A percentile compares a stretch with the other conserved stretches of the same genome.
Conservation (phyloP, 2,113 vertebrate genomes). For the Pomatostomus ruficeps region DNA sequence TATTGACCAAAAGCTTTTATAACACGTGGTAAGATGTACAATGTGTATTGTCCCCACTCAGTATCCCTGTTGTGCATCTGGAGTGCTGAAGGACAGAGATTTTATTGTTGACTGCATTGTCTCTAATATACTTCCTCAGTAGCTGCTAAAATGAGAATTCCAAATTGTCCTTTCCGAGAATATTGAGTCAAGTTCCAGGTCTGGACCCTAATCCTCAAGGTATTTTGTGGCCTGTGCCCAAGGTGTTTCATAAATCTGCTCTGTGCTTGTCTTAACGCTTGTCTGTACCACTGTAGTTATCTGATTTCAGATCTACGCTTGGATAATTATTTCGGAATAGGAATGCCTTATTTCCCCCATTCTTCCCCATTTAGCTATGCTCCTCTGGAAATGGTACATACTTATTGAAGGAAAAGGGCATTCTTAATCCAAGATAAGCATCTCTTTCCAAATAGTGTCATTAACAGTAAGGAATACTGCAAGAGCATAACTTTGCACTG, state of each 20-base stretch:
- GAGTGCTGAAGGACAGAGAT: slow-evolving; percentile 52
- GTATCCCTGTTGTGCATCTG: not conserved
- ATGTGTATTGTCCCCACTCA: not conserved
- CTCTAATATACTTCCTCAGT: not conserved
- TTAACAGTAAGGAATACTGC: not conserved
- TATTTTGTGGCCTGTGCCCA: slow-evolving; percentile 9
- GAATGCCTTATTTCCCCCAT: not conserved
- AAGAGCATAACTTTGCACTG: not conserved
- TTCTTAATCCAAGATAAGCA: not conserved
- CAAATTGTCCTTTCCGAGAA: not conserved
- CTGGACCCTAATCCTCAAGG: slow-evolving; percentile 10
- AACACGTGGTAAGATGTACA: not conserved
- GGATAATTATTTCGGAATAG: not conserved
- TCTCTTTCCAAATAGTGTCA: not conserved
- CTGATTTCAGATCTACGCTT: not conserved
- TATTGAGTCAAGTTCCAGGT: slow-evolving; percentile 13
- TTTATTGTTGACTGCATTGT: not conserved
- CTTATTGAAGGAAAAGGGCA: not conserved
- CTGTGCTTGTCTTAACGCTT: not conserved
- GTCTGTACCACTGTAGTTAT: not conserved
- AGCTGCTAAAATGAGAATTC: not conserved
- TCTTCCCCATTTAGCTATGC: not conserved
- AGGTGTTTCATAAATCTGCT: not conserved
- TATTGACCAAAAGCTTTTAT: not conserved
- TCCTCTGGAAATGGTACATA: not conserved